phyloP scores from a whole-genome alignment of 2,113 vertebrate genomes.

The Connochaetes taurinus region DNA sequence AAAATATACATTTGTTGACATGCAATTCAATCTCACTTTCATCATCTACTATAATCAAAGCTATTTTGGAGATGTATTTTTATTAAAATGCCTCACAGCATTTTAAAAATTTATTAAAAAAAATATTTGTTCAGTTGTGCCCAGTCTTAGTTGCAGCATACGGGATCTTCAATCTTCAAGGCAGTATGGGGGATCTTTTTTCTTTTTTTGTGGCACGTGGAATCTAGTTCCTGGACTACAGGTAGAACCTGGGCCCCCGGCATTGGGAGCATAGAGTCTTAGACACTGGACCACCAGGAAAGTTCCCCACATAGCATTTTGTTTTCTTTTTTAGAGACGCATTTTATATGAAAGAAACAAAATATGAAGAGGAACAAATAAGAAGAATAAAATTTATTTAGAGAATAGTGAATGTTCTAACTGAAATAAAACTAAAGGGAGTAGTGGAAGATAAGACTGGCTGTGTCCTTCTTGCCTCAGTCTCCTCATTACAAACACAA shows the following conservation, averaged over 20 bases:
- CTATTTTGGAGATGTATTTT: slow-evolving; percentile 40
- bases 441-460: not conserved
- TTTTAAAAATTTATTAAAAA: slow-evolving; percentile 10
- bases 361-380: not conserved
- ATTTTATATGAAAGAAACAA: slow-evolving; percentile 34
- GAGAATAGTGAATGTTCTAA: not conserved
- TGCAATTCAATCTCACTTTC: slow-evolving; percentile 21
- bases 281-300: not conserved
- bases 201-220: not conserved
- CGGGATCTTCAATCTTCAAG: not conserved
- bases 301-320: not conserved
- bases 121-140: not conserved
- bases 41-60: slow-evolving; percentile 32
- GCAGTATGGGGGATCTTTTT: not conserved
- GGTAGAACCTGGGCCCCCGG: not conserved
- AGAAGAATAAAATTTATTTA: slow-evolving; percentile 4
- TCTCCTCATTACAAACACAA: not conserved
- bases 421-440: not conserved
- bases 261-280: not conserved
- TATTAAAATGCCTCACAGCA: not conserved
- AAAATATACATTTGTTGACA: slow-evolving; percentile 5
- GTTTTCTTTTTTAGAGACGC: not conserved
- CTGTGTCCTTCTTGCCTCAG: not conserved
- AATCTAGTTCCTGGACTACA: not conserved
- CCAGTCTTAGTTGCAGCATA: not conserved